Percentiles rank a stretch among this genome's conserved stretches.
Conservation (phyloP, 2,888 invertebrate species). For the Folsomia candida region DNA sequence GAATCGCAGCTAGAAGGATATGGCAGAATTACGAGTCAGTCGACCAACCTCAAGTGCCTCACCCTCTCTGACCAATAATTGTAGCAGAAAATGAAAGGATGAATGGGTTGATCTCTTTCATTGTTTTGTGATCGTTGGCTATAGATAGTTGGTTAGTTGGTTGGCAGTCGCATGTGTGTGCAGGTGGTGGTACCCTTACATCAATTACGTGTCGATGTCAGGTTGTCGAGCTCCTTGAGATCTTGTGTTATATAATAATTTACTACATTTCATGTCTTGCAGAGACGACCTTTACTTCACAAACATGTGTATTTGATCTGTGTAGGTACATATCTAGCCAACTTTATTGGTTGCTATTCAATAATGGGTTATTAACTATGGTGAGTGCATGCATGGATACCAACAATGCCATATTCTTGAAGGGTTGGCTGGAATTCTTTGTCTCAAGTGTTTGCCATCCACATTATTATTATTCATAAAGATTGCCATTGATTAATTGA, state of each 20-base stretch:
- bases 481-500: neutral
- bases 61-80: neutral
- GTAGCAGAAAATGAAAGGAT: neutral
- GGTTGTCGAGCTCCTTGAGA: neutral
- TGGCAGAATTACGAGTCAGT: too few relatives aligned
- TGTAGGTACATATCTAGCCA: neutral
- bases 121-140: neutral
- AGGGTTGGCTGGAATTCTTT: too few relatives aligned
- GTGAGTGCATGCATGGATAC: too few relatives aligned
- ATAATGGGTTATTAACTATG: neutral
- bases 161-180: neutral
- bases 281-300: neutral
- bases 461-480: too few relatives aligned
- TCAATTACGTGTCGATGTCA: neutral
- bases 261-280: neutral
- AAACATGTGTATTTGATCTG: neutral
- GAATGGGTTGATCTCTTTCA: neutral
- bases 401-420: too few relatives aligned
- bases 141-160: too few relatives aligned
- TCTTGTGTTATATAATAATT: neutral
- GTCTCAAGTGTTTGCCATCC: too few relatives aligned
- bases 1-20: too few relatives aligned
- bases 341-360: neutral
- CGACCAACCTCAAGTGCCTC: too few relatives aligned
- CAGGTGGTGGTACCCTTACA: neutral